Conservation (phyloP, 2,113 vertebrate species). For the Dolichotis patagonum region DNA sequence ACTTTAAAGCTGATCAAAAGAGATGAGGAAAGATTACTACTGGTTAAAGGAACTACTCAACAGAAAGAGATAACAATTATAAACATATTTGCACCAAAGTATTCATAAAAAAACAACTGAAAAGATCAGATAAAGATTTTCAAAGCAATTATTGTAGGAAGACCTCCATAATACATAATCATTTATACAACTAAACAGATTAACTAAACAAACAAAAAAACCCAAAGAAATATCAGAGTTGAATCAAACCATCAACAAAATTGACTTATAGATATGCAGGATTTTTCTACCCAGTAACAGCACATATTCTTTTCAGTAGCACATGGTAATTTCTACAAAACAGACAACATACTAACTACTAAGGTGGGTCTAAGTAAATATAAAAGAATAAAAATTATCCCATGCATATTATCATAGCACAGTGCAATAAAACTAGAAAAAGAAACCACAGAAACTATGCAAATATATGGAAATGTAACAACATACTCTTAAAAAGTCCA, state of each 20-base stretch:
- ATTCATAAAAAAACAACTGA: not conserved
- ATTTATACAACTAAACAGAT: not conserved
- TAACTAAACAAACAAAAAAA: not conserved
- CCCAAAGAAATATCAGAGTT: not conserved
- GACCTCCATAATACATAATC: not conserved
- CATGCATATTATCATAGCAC: too few species aligned
- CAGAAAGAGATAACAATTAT: not conserved
- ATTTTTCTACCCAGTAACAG: too few species aligned
- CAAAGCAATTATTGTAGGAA: not conserved
- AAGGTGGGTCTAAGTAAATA: too few species aligned
- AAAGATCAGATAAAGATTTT: not conserved
- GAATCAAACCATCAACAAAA: not conserved
- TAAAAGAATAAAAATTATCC: too few species aligned
- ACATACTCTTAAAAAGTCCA: too few species aligned
- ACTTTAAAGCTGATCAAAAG: not conserved
- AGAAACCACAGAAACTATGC: too few species aligned
- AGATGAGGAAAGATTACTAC: not conserved
- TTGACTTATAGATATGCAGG: too few species aligned
- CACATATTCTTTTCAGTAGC: too few species aligned
- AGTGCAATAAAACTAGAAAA: too few species aligned
- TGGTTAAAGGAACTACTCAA: not conserved
- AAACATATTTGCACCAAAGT: not conserved
- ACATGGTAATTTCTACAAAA: too few species aligned
- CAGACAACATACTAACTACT: too few species aligned
- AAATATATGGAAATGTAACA: too few species aligned